phyloP scores from a whole-genome alignment of 2,113 vertebrate genomes.

The Lophochroa leadbeateri region DNA sequence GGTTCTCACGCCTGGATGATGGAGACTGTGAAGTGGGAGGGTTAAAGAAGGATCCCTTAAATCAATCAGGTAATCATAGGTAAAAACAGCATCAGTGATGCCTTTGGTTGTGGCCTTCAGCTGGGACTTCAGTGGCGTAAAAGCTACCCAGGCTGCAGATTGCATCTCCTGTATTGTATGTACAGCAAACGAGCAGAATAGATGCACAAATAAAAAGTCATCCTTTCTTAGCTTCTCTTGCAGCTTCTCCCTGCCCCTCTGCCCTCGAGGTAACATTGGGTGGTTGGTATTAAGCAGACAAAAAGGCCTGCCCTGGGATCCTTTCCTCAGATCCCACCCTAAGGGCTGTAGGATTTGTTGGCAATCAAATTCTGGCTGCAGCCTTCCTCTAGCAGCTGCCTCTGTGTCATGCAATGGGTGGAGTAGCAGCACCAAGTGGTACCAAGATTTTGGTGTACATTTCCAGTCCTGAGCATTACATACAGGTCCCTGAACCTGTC shows the following conservation, averaged over 20 bases:
- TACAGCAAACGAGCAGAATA: neutral
- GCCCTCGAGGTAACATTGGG: neutral
- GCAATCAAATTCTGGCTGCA: neutral
- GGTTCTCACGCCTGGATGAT: neutral
- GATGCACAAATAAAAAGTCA: neutral
- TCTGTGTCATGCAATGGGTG: neutral
- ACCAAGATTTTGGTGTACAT: neutral
- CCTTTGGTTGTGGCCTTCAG: neutral
- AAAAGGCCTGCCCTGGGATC: neutral
- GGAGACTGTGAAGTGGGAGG: neutral
- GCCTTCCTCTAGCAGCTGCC: neutral
- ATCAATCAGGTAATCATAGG: neutral
- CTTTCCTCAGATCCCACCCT: neutral
- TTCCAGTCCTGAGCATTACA: neutral
- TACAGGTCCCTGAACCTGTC: neutral
- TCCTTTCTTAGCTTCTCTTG: neutral
- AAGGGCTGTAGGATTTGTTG: neutral
- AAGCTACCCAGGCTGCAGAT: neutral
- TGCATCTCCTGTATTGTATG: neutral
- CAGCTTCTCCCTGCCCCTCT: neutral
- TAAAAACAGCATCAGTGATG: neutral
- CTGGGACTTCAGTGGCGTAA: neutral
- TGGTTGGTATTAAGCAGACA: neutral
- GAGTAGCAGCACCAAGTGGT: neutral
- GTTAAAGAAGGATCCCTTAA: neutral